These are phyloP conservation scores for Danio kyathit DNA, from an alignment of 2,797 vertebrate species.

Conservation along the genomic window DNA sequence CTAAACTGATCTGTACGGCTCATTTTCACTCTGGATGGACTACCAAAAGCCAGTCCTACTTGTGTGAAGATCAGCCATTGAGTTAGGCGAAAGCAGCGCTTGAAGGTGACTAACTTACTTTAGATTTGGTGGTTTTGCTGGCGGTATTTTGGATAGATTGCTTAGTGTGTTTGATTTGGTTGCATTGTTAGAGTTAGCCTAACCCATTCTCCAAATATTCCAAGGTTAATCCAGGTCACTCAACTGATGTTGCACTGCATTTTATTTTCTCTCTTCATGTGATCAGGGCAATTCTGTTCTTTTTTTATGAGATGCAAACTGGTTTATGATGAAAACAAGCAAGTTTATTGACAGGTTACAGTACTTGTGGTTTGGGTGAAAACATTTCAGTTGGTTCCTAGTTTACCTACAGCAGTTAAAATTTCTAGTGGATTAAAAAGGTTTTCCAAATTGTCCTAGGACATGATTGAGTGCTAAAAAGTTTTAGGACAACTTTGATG, in stretches of 20 bases:
- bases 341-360: neutral
- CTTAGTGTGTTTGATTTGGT: neutral
- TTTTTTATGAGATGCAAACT: conserved; percentile 20
- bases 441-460: too few relatives aligned
- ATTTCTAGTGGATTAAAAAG: too few relatives aligned
- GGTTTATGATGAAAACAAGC: conserved; percentile 19
- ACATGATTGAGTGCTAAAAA: too few relatives aligned
- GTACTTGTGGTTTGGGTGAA: neutral
- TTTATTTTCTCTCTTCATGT: conserved; percentile 6
- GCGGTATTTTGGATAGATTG: neutral
- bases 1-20: neutral
- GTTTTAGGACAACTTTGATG: too few relatives aligned
- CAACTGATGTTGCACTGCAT: neutral
- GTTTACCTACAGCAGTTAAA: neutral
- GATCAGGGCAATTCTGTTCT: neutral
- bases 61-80: conserved; percentile 13
- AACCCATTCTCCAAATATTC: neutral
- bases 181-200: neutral
- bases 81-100: neutral
- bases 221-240: neutral
- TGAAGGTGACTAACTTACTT: neutral
- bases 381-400: neutral
- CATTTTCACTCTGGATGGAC: neutral
- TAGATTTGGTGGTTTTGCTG: neutral
- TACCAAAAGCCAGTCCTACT: neutral